These are phyloP conservation scores for Diarsia mendica DNA, from an alignment of 2,888 invertebrate species.

Conservation along the genomic window DNA sequence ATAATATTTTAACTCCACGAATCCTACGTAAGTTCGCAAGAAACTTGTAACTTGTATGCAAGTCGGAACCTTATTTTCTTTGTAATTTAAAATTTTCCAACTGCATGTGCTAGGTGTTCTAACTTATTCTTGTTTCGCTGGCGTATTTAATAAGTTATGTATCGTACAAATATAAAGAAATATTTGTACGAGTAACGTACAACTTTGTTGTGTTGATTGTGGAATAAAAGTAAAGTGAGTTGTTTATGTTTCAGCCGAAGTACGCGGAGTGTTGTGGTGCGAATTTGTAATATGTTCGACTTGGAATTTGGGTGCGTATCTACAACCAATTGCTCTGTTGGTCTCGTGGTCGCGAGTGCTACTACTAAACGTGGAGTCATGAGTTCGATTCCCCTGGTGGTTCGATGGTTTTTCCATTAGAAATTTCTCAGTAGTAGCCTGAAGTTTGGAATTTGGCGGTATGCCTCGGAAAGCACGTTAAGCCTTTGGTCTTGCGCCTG, in stretches of 20 bases:
- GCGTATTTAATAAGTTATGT: conserved; percentile 65
- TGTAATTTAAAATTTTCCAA: conserved; percentile 85
- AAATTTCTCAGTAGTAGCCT: no score
- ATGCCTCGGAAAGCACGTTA: no score
- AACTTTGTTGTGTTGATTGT: conserved; percentile 59
- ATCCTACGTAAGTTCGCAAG: conserved; percentile 82
- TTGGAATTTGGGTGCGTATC: conserved; percentile 19
- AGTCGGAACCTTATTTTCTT: conserved; percentile 82
- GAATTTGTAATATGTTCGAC: conserved; percentile 30
- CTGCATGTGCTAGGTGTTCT: conserved; percentile 77
- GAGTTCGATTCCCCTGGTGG: no score
- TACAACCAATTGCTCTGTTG: no score
- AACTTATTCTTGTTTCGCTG: conserved; percentile 70
- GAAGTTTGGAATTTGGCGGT: no score
- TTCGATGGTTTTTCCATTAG: no score
- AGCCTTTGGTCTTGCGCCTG: no score
- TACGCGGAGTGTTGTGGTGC: conserved; percentile 30
- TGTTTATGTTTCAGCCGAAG: conserved; percentile 44
- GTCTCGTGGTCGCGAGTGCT: no score
- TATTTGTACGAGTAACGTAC: conserved; percentile 40
- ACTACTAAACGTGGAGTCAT: no score
- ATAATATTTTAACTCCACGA: conserved; percentile 75
- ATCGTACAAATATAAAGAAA: conserved; percentile 63
- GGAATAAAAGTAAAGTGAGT: conserved; percentile 44
- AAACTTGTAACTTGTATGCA: conserved; percentile 80